Evolutionary conservation across 2,797 vertebrate genomes (phyloP), one percentile per base, ranked within the genome.

Genomic region (Diceros bicornis): DNA sequence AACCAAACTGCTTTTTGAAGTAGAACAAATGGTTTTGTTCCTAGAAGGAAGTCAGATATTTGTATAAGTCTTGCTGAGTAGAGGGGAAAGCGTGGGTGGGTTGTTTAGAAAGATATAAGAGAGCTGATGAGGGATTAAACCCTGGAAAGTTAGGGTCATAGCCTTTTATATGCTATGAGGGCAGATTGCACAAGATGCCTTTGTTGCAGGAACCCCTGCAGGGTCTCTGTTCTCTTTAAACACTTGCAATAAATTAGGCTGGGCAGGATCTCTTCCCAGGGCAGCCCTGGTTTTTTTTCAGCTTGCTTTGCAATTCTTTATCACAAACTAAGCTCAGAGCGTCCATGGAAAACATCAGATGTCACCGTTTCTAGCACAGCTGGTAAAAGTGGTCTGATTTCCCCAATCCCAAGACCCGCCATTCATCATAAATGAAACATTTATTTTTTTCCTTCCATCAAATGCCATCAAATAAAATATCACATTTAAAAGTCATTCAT

Each of bases 401-500:
- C 16, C 1, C 25, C 57, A 41, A 21, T 17, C 27, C 37, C 3
- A 0, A 0, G 59, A 37, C n/a, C 21, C 3, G 2, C n/a, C 32
- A 25, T 61, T 91, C 61, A 64, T 55, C 52, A 34, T 55, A 32
- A 71, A 61, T 13, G 29, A 71, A 89, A 29, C 7, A 0, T 52
- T 10, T 37, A 32, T 32, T 61, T 27, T 57, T 27, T 7, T 11
- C 17, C 25, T 77, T 66, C 32, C 23, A 20, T 68, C 47, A 55
- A 89, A 92, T 81, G 59, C 34, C 66, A 77, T 61, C 41, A 27
- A 47, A 82, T 47, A 32, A 71, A 86, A 61, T 20, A 29, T 57
- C 90, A 11, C 55, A 23, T 44, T 92, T 62, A 50, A 85, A 91
- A 95, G 79, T 17, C 87, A 25, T 32, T 12, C 4, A 6, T 25